Evolutionary conservation across 1,140 invertebrate genomes (phyloP).

Genomic region (Trichomalopsis sarcophagae): DNA sequence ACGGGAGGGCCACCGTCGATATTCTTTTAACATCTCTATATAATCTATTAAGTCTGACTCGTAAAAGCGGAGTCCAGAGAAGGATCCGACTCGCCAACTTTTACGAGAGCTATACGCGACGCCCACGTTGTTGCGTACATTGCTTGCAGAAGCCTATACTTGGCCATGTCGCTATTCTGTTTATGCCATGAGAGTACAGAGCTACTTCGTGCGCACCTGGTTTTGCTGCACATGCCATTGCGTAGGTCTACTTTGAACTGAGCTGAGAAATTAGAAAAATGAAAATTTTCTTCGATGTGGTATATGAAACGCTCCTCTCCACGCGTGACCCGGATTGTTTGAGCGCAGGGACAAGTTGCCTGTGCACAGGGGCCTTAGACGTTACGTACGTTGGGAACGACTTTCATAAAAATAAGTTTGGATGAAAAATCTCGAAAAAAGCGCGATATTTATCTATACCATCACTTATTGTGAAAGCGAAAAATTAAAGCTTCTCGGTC

Average conservation of each 20-base stretch:
- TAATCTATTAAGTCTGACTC: constrained; percentile 60
- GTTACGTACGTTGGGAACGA: background rate
- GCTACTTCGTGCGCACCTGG: no score
- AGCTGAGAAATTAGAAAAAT: background rate
- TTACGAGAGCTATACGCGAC: constrained; percentile 4
- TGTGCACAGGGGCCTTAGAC: background rate
- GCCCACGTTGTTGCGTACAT: background rate
- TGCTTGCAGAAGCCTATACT: background rate
- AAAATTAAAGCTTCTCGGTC: background rate
- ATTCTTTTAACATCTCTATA: constrained; percentile 62
- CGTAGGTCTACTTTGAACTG: background rate
- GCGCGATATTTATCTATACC: no score
- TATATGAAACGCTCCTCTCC: background rate
- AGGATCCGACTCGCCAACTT: background rate
- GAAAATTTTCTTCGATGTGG: no score
- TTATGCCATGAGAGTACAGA: no score
- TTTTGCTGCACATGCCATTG: no score
- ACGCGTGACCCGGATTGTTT: background rate
- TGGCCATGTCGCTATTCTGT: background rate
- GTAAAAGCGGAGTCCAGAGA: constrained; percentile 51
- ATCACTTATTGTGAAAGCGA: background rate
- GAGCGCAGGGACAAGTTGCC: background rate
- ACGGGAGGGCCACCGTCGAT: constrained; percentile 52
- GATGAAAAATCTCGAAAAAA: no score
- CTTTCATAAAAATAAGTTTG: background rate